Evolutionary conservation across 2,113 vertebrate species (phyloP).

Genomic region (Cryptotis parvus): DNA sequence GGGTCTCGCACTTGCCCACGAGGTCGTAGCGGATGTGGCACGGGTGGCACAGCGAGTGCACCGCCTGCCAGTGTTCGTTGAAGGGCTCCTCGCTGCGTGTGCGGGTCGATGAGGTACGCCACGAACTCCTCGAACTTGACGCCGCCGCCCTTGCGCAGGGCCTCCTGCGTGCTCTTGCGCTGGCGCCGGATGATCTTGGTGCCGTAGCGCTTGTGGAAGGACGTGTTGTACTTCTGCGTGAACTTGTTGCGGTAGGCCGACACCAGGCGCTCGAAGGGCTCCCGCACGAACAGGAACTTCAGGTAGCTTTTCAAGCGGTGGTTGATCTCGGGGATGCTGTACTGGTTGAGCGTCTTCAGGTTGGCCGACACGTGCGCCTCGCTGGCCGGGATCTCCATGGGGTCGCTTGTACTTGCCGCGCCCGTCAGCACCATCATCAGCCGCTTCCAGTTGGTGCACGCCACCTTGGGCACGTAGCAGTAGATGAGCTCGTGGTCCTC

Average conservation of each 20-base stretch:
- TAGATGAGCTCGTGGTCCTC: conserved; percentile 98
- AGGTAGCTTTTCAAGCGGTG: conserved; percentile 98
- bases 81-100: conserved; percentile 96
- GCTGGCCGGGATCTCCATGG: conserved; percentile 97
- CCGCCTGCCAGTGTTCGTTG: conserved; percentile 99
- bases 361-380: conserved; percentile 96
- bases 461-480: conserved; percentile 99
- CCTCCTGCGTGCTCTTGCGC: conserved; percentile 96
- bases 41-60: conserved; percentile 96
- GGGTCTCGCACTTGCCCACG: conserved; percentile 97
- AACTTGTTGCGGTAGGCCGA: conserved; percentile 99
- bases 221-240: conserved; percentile 98
- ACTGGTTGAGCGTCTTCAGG: conserved; percentile 97
- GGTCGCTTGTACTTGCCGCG: conserved; percentile 96
- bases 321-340: conserved; percentile 98
- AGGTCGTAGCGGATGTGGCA: conserved; percentile 99
- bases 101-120: conserved; percentile 95
- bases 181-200: conserved; percentile 96
- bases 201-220: conserved; percentile 98
- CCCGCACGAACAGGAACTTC: conserved; percentile 98
- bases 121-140: conserved; percentile 97
- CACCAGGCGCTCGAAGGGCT: conserved; percentile 97
- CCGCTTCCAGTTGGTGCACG: conserved; percentile 99
- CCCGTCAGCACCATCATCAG: conserved; percentile 99
- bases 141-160: conserved; percentile 91